A percentile compares a stretch with the other conserved stretches of the same genome.
phyloP scores from a whole-genome alignment of 2,888 invertebrate genomes.

The Apamea anceps region DNA sequence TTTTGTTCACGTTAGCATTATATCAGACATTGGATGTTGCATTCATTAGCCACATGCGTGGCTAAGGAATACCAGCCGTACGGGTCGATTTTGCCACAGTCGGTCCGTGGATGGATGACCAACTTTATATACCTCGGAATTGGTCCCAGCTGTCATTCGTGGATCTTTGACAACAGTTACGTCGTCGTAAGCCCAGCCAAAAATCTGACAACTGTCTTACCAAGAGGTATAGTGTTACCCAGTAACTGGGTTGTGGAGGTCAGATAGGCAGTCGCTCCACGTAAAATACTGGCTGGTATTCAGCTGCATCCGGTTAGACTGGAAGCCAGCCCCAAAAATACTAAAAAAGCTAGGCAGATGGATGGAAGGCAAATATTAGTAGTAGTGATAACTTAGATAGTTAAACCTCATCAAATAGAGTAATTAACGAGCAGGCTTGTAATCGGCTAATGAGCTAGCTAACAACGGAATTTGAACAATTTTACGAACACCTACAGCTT shows the following conservation, averaged over 20 bases:
- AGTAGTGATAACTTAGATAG: background rate
- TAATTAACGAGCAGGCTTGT: slow-evolving; percentile 27
- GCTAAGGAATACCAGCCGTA: too few species aligned
- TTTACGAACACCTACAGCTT: slow-evolving; percentile 40
- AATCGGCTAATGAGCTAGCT: slow-evolving; percentile 39
- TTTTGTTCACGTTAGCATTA: background rate
- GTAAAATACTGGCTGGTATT: background rate
- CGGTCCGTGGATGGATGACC: background rate
- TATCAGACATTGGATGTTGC: background rate
- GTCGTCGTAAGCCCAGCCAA: too few species aligned
- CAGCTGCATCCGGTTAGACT: background rate
- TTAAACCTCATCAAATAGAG: slow-evolving; percentile 21
- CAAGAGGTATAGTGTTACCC: too few species aligned
- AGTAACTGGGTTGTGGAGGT: too few species aligned
- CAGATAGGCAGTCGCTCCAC: too few species aligned
- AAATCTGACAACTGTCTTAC: too few species aligned
- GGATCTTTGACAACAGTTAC: background rate
- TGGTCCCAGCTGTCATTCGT: background rate
- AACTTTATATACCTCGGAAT: too few species aligned
- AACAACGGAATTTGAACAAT: slow-evolving; percentile 25
- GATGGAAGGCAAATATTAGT: background rate
- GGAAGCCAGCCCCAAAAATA: background rate
- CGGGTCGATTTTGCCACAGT: too few species aligned
- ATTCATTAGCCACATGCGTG: too few species aligned
- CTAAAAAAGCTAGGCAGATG: background rate